These are phyloP conservation scores for Pangasianodon gigas DNA, from an alignment of 2,113 vertebrate species.

Conservation along the genomic window DNA sequence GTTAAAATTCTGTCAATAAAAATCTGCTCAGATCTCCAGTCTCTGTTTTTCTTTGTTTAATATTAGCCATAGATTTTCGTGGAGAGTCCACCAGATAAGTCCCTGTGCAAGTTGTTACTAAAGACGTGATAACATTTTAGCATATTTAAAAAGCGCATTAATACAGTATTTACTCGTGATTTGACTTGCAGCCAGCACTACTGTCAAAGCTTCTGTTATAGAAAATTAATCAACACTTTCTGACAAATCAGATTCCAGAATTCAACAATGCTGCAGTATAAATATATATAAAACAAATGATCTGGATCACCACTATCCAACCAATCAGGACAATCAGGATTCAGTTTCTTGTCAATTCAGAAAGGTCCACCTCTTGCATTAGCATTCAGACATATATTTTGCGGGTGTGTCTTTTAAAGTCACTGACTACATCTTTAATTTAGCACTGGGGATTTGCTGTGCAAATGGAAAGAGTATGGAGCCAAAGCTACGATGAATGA, in stretches of 20 bases:
- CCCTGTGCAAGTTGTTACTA: not conserved
- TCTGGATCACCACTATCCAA: not conserved
- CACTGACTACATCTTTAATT: not conserved
- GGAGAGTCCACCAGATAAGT: not conserved
- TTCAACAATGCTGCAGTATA: not conserved
- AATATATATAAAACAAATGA: not conserved
- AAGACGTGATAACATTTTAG: not conserved
- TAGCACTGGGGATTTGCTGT: slow-evolving; percentile 13
- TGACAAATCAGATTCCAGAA: not conserved
- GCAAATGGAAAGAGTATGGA: slow-evolving; percentile 68
- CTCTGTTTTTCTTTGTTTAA: not conserved
- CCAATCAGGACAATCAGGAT: not conserved
- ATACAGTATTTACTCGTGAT: not conserved
- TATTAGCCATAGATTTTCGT: not conserved
- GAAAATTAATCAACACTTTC: not conserved
- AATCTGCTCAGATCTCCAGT: not conserved
- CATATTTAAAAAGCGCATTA: not conserved
- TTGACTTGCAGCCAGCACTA: not conserved
- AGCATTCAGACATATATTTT: not conserved
- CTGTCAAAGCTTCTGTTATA: not conserved
- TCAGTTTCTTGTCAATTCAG: not conserved
- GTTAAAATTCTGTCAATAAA: not conserved
- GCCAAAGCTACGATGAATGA: slow-evolving; percentile 66
- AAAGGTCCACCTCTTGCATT: not conserved
- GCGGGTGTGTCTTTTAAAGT: not conserved